phyloP scores from a whole-genome alignment of 1,140 invertebrate genomes.

The Nautilus pompilius region DNA sequence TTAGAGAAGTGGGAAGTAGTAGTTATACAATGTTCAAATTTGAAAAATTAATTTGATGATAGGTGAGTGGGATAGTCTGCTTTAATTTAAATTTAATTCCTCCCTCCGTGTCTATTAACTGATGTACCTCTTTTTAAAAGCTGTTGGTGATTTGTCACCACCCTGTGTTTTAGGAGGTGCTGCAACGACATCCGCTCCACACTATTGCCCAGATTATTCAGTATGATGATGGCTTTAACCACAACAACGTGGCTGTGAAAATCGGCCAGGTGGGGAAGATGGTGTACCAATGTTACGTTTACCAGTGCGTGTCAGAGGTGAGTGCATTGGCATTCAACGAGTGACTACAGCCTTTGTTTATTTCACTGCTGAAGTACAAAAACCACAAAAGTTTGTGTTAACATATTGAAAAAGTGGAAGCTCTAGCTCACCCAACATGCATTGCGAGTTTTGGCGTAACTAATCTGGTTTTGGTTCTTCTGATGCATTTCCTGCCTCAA shows the following conservation, averaged over 20 bases:
- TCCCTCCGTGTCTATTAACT: no score
- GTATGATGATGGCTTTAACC: conserved; percentile 41
- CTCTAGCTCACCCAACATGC: not conserved
- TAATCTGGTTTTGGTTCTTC: not conserved
- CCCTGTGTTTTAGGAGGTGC: conserved; percentile 30
- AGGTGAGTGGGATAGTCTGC: no score
- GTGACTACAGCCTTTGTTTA: not conserved
- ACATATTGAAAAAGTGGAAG: not conserved
- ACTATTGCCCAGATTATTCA: conserved; percentile 45
- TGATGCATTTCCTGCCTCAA: not conserved
- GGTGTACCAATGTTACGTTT: conserved; percentile 44
- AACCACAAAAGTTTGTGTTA: not conserved
- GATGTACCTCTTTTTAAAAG: no score
- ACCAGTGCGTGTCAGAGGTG: conserved; percentile 45
- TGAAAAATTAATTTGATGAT: no score
- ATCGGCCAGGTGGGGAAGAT: conserved; percentile 36
- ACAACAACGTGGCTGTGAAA: conserved; percentile 46
- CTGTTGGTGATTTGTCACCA: no score
- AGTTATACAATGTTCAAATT: no score
- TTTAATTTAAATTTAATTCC: no score
- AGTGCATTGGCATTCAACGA: not conserved
- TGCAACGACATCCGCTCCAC: conserved; percentile 46
- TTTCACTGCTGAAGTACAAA: not conserved
- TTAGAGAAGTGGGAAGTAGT: no score
- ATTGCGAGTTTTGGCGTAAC: not conserved